Percentiles rank a stretch among this genome's conserved stretches.
Evolutionary conservation across 2,888 invertebrate genomes (phyloP).

Genomic region (Ceriagrion tenellum): DNA sequence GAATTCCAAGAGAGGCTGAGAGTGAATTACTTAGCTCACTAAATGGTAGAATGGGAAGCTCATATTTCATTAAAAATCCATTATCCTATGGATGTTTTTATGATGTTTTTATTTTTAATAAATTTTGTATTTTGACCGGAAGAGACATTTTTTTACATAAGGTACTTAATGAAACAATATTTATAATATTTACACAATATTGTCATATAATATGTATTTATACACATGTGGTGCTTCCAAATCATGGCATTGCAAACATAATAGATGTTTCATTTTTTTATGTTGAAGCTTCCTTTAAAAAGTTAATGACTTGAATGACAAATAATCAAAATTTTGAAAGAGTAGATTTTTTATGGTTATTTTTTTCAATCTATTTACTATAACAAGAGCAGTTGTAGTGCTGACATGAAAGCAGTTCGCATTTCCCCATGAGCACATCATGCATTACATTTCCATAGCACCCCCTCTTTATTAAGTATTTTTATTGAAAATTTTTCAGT

Average conservation of each 20-base stretch:
- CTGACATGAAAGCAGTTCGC: neutral
- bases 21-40: conserved; percentile 13
- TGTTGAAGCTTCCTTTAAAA: neutral
- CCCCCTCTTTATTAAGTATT: neutral
- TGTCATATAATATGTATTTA: conserved; percentile 25
- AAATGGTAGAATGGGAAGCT: conserved; percentile 24
- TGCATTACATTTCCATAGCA: neutral
- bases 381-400: neutral
- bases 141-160: conserved; percentile 60
- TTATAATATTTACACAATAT: conserved; percentile 41
- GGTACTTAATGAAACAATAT: conserved; percentile 60
- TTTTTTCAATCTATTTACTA: neutral
- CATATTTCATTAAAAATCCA: conserved; percentile 20
- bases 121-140: conserved; percentile 52
- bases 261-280: neutral
- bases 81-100: conserved; percentile 47
- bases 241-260: neutral
- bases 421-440: conserved; percentile 1
- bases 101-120: conserved; percentile 58
- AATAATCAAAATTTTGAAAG: neutral
- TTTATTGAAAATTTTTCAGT: neutral
- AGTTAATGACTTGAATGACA: neutral
- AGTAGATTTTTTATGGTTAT: neutral
- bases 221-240: conserved; percentile 34
- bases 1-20: neutral